Conservation (phyloP, 1,140 invertebrate genomes). For the Penaeus indicus region DNA sequence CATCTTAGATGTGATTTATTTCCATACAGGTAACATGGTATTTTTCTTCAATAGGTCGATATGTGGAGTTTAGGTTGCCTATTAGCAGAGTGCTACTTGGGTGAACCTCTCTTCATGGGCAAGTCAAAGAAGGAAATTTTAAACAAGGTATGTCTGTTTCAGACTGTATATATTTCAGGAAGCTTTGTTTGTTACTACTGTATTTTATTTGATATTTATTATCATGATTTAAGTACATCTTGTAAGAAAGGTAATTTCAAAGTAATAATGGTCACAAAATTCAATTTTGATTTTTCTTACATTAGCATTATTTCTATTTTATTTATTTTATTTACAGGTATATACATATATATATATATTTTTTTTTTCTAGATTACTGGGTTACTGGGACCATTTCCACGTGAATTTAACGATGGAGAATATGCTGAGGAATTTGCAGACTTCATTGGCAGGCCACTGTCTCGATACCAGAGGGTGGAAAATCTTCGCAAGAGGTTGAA, state of each 20-base stretch:
- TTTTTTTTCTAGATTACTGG: constrained; percentile 59
- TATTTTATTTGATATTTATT: background rate
- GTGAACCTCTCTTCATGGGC: constrained; percentile 77
- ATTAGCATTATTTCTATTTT: no score
- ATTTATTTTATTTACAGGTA: no score
- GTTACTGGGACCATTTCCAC: constrained; percentile 65
- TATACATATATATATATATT: no score
- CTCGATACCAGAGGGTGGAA: constrained; percentile 62
- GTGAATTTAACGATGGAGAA: constrained; percentile 65
- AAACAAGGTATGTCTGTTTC: constrained; percentile 67
- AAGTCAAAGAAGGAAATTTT: constrained; percentile 76
- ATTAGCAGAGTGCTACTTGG: constrained; percentile 76
- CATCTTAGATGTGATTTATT: constrained; percentile 61
- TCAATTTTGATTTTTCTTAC: no score
- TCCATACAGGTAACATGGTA: constrained; percentile 71
- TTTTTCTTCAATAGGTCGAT: constrained; percentile 73
- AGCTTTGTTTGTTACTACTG: background rate
- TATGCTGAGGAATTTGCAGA: constrained; percentile 60
- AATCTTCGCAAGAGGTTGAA: constrained; percentile 64
- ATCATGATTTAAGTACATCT: no score
- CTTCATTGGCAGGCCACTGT: constrained; percentile 72
- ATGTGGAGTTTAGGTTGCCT: constrained; percentile 78
- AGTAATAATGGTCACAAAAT: no score
- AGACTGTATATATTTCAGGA: no score
- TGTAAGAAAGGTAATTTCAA: no score